Evolutionary conservation across 2,888 invertebrate genomes (phyloP), one percentile per base, ranked within the genome.

Genomic region (Philaethria dido): DNA sequence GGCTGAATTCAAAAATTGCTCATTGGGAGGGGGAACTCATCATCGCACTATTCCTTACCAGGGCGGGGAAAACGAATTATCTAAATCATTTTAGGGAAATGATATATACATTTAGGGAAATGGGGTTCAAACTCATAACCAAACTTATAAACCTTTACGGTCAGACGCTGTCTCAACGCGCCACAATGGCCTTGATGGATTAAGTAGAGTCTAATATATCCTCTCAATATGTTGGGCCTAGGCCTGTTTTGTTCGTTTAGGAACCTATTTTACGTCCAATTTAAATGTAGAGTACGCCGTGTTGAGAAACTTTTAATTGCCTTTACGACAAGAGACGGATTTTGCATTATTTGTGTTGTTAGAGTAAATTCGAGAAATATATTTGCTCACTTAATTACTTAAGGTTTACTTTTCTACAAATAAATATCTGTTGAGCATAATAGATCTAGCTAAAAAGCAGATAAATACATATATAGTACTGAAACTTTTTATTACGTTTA

Each of bases 221-320:
- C 36, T 36, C 20, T 55, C 6, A 14, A 55, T 20, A 36, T 39
- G 33, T 20, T 39, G 18, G 6, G 20, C 3, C 13, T 55, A 14
- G 13, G 8, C 14, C 14, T 20, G 8, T 55, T 3, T 55, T 20
- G 39, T 39, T 39, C 14, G 14, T n/a, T 18, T 22, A 22, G n/a
- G 2, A n/a, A 57, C 22, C 42, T 57, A 42, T 57, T 8, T 25
- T 57, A 39, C 25, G 22, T 22, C 4, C 11, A 39, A 55, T 55
- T 36, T 36, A 25, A 42, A 42, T 25, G n/a, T 57, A 42, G 42
- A 42, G 42, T 16, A 57, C 42, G n/a, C n/a, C n/a, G 42, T 42
- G n/a, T 25, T 42, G 22, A 42, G 39, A 22, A 57, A 57, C 57
- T 42, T 57, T 39, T 55, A 55, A 55, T 55, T 55, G 20, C 55